Evolutionary conservation across 64 coral and sea anemone species (phyloP).

Genomic region (Acropora yongei): DNA sequence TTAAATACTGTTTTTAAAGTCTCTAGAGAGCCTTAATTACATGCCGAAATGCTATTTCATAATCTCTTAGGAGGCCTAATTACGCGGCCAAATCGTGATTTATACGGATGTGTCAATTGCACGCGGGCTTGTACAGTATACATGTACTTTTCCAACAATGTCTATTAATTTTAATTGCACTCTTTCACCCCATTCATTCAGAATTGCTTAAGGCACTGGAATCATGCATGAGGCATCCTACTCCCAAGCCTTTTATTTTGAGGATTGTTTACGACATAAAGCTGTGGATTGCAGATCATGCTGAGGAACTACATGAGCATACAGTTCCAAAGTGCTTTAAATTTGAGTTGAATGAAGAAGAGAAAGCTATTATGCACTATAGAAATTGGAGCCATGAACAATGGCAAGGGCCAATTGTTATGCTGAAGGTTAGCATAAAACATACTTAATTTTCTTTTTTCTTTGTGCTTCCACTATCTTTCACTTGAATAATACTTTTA

Average conservation of each 20-base stretch:
- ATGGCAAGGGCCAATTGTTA: conserved; percentile 5
- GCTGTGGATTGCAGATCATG: conserved; percentile 27
- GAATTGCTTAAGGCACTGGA: conserved; percentile 24
- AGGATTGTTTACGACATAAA: conserved; percentile 24
- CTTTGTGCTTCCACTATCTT: too few relatives aligned
- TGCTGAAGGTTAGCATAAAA: neutral
- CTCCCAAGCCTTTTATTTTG: neutral
- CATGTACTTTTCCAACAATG: neutral
- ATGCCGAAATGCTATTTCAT: too few relatives aligned
- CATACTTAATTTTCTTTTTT: neutral
- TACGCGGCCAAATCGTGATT: too few relatives aligned
- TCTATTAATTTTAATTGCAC: neutral
- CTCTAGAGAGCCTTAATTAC: too few relatives aligned
- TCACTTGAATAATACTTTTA: neutral
- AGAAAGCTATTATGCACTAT: conserved; percentile 23
- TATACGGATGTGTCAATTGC: too few relatives aligned
- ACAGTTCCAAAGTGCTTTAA: conserved; percentile 21
- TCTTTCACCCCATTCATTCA: neutral
- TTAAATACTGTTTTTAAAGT: too few relatives aligned
- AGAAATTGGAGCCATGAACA: conserved; percentile 25
- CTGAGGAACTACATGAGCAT: conserved; percentile 28
- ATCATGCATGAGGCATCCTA: conserved; percentile 10
- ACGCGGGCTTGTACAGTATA: neutral
- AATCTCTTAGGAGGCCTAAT: too few relatives aligned
- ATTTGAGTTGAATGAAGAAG: conserved; percentile 25